Conservation (phyloP, 2,888 invertebrate species). For the Catonia carolina region DNA sequence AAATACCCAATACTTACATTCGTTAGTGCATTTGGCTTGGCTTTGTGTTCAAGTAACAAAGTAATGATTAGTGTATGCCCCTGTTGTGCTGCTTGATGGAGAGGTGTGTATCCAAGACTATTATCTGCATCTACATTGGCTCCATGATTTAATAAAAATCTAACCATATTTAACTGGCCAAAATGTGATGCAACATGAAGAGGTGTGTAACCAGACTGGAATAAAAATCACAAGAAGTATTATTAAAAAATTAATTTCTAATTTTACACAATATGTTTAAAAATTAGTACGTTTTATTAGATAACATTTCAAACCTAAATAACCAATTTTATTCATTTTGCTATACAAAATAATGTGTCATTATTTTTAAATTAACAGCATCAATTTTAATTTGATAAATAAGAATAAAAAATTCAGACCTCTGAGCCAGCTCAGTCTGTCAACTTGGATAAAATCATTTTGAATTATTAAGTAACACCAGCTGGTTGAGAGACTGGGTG, state of each 20-base stretch:
- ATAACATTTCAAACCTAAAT: no score
- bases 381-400: no score
- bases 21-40: slow-evolving; percentile 90
- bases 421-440: no score
- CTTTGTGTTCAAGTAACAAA: slow-evolving; percentile 83
- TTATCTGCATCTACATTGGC: slow-evolving; percentile 79
- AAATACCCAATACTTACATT: slow-evolving; percentile 64
- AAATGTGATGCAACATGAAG: slow-evolving; percentile 96
- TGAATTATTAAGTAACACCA: no score
- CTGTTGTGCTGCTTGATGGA: slow-evolving; percentile 98
- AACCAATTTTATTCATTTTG: no score
- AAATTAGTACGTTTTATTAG: no score
- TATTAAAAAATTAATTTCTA: no score
- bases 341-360: no score
- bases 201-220: slow-evolving; percentile 81
- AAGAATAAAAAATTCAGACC: no score
- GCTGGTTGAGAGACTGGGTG: no score
- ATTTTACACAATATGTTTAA: neutral
- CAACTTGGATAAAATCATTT: no score
- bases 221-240: slow-evolving; percentile 15
- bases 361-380: no score
- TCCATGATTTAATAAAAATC: slow-evolving; percentile 78
- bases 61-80: slow-evolving; percentile 94
- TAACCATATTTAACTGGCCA: slow-evolving; percentile 88
- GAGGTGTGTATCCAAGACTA: slow-evolving; percentile 80